Evolutionary conservation across 2,797 vertebrate species (phyloP), one percentile per base, ranked within the genome.

Genomic region (Sparidentex hasta): DNA sequence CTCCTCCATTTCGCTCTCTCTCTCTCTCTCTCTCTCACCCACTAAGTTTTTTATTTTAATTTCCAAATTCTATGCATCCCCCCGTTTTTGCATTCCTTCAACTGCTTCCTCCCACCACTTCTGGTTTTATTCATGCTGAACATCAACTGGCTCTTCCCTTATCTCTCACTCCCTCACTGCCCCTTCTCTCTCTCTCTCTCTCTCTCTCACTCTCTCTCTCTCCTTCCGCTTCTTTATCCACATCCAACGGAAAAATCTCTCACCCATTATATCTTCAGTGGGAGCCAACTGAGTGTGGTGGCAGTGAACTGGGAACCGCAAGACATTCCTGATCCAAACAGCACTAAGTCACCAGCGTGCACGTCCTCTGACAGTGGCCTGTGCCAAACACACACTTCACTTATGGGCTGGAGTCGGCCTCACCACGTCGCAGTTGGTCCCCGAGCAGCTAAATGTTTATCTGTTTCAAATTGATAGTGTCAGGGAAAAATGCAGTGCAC

Each of bases 231-330:
- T 88, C 86, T 93, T 89, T 80, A 91, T 94, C 91, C 90, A 81
- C 87, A 90, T 95, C 93, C 93, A 95, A 92, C 74, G 94, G 95
- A 96, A 96, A 96, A 94, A 90, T 91, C 90, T 95, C 90, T 94
- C 92, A 93, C 91, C 95, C 94, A 94, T 95, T 95, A 94, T 93
- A 92, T 94, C 93, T 95, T 89, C 90, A 81, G 91, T 79, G 85
- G 88, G 87, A 94, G 93, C 93, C 95, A 94, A 86, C 92, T 78
- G 61, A 94, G 90, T 95, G 95, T 94, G 95, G 94, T 95, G 95
- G 94, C 94, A 95, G 92, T 87, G 88, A 93, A 94, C 90, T 92
- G 83, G 83, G 92, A 95, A 94, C 94, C 94, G 68, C 94, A 95
- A 91, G 87, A 92, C 92, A 93, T 96, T 95, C 93, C 93, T 89